These are phyloP conservation scores for Tragelaphus buxtoni DNA, from an alignment of 2,113 vertebrate genomes.

Conservation along the genomic window DNA sequence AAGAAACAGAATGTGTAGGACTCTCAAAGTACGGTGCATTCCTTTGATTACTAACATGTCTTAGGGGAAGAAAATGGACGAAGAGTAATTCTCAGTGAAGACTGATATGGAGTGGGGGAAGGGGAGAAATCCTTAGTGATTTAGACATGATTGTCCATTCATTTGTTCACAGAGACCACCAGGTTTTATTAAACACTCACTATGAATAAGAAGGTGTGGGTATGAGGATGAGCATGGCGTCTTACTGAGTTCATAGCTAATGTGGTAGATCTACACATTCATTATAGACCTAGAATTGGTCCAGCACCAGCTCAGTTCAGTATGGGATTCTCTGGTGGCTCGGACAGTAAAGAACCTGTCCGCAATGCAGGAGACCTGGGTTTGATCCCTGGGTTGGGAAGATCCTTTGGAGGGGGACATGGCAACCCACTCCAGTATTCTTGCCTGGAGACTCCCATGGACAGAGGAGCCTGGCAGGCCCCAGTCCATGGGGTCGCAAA, in stretches of 20 bases:
- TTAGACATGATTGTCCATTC: background rate
- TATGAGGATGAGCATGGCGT: background rate
- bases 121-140: background rate
- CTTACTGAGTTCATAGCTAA: background rate
- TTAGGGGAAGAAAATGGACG: background rate
- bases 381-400: background rate
- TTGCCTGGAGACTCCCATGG: background rate
- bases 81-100: background rate
- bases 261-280: background rate
- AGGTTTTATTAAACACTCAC: background rate
- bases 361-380: background rate
- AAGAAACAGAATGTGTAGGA: conserved; percentile 65
- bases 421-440: background rate
- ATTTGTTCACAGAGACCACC: background rate
- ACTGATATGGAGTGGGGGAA: background rate
- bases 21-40: conserved; percentile 11
- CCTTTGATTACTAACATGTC: conserved; percentile 49
- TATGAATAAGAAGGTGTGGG: background rate
- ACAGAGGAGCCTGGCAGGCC: background rate
- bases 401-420: background rate
- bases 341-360: background rate
- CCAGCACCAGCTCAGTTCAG: background rate
- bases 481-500: background rate
- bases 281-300: background rate
- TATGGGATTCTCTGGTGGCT: background rate